Evolutionary conservation across 1,140 invertebrate species (phyloP).

Genomic region (Diachasmimorpha longicaudata): DNA sequence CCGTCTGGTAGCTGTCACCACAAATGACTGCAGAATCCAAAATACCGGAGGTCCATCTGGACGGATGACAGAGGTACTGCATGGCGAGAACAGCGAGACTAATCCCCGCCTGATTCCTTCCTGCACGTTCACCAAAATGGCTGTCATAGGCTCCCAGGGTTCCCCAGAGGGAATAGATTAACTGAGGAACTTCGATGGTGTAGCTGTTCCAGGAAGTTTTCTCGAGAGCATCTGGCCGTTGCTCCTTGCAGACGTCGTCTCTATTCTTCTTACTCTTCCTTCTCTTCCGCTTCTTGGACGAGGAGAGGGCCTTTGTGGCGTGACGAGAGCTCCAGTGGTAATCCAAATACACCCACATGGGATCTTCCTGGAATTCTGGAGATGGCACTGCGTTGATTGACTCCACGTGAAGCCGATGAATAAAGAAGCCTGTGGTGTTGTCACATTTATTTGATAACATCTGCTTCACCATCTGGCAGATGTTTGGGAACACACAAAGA

Average conservation of each 20-base stretch:
- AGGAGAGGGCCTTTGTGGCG: slow-evolving; percentile 7
- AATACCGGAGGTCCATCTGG: slow-evolving; percentile 50
- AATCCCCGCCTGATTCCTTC: slow-evolving; percentile 53
- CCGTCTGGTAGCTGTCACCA: slow-evolving; percentile 52
- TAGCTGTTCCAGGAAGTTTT: slow-evolving; percentile 51
- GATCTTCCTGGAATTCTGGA: slow-evolving; percentile 49
- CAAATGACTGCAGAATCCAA: slow-evolving; percentile 53
- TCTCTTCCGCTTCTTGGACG: slow-evolving; percentile 23
- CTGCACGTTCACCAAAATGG: slow-evolving; percentile 42
- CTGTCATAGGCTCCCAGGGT: slow-evolving; percentile 49
- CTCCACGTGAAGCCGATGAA: slow-evolving; percentile 54
- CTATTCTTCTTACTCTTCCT: slow-evolving; percentile 4
- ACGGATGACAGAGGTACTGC: slow-evolving; percentile 48
- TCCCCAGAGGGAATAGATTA: slow-evolving; percentile 57
- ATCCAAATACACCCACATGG: slow-evolving; percentile 58
- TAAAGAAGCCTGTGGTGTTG: slow-evolving; percentile 52
- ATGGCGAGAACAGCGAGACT: slow-evolving; percentile 44
- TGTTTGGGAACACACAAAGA: slow-evolving; percentile 45
- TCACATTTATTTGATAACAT: slow-evolving; percentile 46
- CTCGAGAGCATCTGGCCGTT: slow-evolving; percentile 14
- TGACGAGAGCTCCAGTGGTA: slow-evolving; percentile 54
- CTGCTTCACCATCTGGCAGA: slow-evolving; percentile 47
- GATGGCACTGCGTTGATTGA: slow-evolving; percentile 44
- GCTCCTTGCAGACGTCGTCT: neutral
- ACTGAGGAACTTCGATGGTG: slow-evolving; percentile 45